Evolutionary conservation across 2,797 vertebrate species (phyloP).

Genomic region (Tapera naevia): DNA sequence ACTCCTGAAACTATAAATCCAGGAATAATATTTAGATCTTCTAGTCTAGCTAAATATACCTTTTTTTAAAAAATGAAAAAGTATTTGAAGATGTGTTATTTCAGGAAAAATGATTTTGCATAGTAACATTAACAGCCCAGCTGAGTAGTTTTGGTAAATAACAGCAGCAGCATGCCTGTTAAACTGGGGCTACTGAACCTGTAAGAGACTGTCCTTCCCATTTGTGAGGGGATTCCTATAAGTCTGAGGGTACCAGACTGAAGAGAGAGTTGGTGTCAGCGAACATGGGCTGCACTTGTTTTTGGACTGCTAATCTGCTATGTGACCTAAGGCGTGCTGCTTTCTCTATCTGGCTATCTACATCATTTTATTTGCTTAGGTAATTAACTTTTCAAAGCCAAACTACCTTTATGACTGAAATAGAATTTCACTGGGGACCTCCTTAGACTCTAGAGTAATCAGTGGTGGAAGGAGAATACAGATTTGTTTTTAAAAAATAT

Average conservation of each 20-base stretch:
- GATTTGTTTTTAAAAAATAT: background rate
- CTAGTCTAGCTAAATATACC: background rate
- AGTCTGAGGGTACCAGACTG: background rate
- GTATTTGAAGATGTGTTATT: background rate
- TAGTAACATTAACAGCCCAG: too few species aligned
- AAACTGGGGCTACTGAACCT: background rate
- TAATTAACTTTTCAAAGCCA: background rate
- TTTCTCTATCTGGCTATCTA: background rate
- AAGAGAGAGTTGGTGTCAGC: background rate
- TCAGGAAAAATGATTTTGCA: background rate
- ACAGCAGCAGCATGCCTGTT: background rate
- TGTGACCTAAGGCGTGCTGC: background rate
- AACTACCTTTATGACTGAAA: background rate
- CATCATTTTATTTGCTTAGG: background rate
- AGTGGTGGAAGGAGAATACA: background rate
- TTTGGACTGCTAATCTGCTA: background rate
- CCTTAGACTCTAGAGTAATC: background rate
- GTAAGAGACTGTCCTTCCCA: background rate
- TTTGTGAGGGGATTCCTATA: background rate
- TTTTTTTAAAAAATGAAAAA: background rate
- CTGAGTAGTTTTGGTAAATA: too few species aligned
- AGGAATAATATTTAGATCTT: background rate
- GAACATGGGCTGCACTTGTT: background rate
- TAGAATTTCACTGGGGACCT: background rate
- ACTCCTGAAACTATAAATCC: background rate